Conservation (phyloP, 2,113 vertebrate species). For the Phasianus colchicus region DNA sequence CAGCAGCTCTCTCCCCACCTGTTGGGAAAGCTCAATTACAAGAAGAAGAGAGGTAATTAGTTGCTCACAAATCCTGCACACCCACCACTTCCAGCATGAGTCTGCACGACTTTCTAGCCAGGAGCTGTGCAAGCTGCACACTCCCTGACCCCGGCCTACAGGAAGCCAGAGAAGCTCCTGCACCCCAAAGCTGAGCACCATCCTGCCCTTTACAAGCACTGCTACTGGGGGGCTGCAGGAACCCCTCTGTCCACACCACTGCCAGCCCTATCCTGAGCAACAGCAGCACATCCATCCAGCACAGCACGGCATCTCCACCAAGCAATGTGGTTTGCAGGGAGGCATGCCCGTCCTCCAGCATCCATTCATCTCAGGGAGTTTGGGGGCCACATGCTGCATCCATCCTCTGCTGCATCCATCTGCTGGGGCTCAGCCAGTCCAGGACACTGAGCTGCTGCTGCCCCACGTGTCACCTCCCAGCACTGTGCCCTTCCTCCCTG, state of each 20-base stretch:
- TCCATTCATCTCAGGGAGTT: not conserved
- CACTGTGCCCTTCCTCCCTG: fast-evolving
- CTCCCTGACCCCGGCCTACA: no score
- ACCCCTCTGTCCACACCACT: not conserved
- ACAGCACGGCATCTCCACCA: not conserved
- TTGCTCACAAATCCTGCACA: not conserved
- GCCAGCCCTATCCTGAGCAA: not conserved
- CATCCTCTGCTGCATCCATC: not conserved
- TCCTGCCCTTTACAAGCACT: not conserved
- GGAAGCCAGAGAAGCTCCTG: not conserved
- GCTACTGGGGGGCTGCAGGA: not conserved
- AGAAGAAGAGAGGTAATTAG: not conserved
- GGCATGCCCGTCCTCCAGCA: no score
- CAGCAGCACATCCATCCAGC: not conserved
- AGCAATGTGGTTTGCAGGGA: fast-evolving
- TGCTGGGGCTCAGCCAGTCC: not conserved
- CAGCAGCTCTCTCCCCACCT: not conserved
- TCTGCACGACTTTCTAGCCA: not conserved
- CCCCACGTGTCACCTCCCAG: not conserved
- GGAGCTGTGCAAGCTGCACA: not conserved
- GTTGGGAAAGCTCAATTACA: not conserved
- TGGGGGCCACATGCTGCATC: not conserved
- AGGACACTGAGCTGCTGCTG: not conserved
- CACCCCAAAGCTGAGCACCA: fast-evolving
- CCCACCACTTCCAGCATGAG: not conserved